Evolutionary conservation across 2,113 vertebrate genomes (phyloP), one percentile per base, ranked within the genome.

Genomic region (Zeus faber): DNA sequence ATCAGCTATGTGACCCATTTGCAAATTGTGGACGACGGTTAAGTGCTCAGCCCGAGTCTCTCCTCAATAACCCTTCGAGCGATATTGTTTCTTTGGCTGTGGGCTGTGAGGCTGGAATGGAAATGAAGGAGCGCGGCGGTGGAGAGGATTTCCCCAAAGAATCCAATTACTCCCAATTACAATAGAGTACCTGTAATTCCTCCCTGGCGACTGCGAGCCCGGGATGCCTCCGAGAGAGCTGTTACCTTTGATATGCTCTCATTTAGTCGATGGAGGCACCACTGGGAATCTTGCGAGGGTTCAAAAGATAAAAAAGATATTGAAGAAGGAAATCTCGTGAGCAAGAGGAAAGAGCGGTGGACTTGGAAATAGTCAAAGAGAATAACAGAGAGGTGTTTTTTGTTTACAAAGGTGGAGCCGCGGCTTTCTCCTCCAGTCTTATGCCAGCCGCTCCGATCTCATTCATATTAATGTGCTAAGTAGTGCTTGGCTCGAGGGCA

Each of bases 111-210:
- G 14, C 23, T 29, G 40, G 33, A 58, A 47, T 52, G 54, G 50
- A 44, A 48, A 46, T 46, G 14, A 53, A 21, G 29, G 22, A 22
- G 40, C 27, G 50, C 24, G 9, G 17, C 45, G 29, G 26, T 35
- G 39, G 27, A 29, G 60, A 57, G n/a, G n/a, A 39, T 21, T 40
- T 14, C n/a, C 35, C 35, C 33, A 16, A 57, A 50, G 53, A 51
- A 65, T 24, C 54, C 49, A 58, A 58, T 58, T 58, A 58, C 27
- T 53, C 33, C 27, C 31, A 40, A 52, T 61, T 62, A 53, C 8
- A 52, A 18, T 51, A 21, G 40, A 52, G 21, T 26, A 35, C 40
- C 53, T 53, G 58, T 50, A 59, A 62, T 54, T 9, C 41, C 25
- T 44, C 53, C 63, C 48, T 24, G 8, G 49, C 46, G 64, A 50